Base-by-base conservation (phyloP, 2,113 vertebrate genomes). In the Xenotilapia leptura region DNA sequence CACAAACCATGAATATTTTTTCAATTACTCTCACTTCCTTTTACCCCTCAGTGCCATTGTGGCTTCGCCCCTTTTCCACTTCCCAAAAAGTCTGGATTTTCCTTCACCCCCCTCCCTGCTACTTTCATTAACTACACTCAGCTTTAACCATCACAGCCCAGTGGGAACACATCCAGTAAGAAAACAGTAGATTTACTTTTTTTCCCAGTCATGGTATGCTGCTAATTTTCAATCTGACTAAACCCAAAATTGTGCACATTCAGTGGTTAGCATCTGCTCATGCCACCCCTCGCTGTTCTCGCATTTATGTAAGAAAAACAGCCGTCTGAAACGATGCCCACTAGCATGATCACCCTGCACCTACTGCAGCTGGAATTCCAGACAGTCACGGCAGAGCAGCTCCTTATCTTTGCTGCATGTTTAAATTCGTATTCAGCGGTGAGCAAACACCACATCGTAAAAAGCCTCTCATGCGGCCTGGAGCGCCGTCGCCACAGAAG, bases 331-430 rank as follows among this genome's bases (percentile, higher is more conserved):
- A 23, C 9, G 6, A 82, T 49, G 23, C 28, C 15, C 81, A 68
- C 33, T 12, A 28, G 5, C 45, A 33, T 68, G 6, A 85, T 33
- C 70, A 31, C 56, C 26, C 68, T 55, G 45, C 53, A 36, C 19
- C 47, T 19, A n/a, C 84, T 33, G 70, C 60, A 56, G 87, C 36
- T 79, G 83, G 85, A 86, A 86, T 86, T 80, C 54, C 83, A 90
- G 79, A 89, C 40, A 62, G 21, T 89, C 77, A 40, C 60, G 47
- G 21, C 77, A 51, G 80, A 80, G 83, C 81, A 75, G 58, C 82
- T 42, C 68, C 33, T 83, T 62, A 80, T 90, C 85, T 79, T 26
- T 19, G 26, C 49, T 47, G 38, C 75, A 82, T 73, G 84, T 87
- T 89, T 68, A 55, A 84, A 49, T 31, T 33, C 23, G 7, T 13